Base-by-base conservation (phyloP, 1,140 invertebrate genomes). In the Neotoxoptera formosana region DNA sequence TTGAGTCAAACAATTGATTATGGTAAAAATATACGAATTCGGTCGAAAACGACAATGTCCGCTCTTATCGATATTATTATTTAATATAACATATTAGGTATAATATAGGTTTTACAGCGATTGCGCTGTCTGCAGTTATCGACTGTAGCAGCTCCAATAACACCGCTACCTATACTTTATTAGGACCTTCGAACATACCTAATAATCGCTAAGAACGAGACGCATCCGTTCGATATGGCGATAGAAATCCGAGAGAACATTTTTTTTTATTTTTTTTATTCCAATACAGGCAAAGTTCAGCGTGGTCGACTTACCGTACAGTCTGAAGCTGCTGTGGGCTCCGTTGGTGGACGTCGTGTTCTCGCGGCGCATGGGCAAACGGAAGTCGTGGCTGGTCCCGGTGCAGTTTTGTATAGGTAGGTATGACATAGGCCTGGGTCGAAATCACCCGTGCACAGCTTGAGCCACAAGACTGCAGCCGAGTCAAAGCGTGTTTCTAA, bases 271-370 rank as follows among this genome's bases (percentile, higher is more conserved):
- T 8, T n/a, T n/a, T n/a, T n/a, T n/a, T n/a, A n/a, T n/a, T 94
- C 96, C 23, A 2, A 41, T 96, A 92, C 97, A 99, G 97, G 99
- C 99, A 23, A 97, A 99, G 95, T 99, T 99, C 95, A 99, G 98
- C 96, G 99, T 99, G 95, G 98, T 98, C 0, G 97, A 97, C 94
- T 99, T 99, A 99, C 99, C 99, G 3, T 99, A 99, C 95, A 99
- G 98, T 95, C 96, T 99, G n/a, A 99, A 99, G 95, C 95, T 99
- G 53, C 95, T 99, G 83, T 99, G 99, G 99, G 99, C 99, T 9
- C 99, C 99, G 2, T 96, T 99, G 94, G 99, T 99, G 4, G 99
- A 99, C 95, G 98, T 98, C 0, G 95, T 99, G 36, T 99, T 98
- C 95, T 97, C 97, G 56, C 95, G 96, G 30, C 96, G 96, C 94